These are phyloP conservation scores for Eretmochelys imbricata DNA, from an alignment of 2,113 vertebrate species.

Conservation along the genomic window DNA sequence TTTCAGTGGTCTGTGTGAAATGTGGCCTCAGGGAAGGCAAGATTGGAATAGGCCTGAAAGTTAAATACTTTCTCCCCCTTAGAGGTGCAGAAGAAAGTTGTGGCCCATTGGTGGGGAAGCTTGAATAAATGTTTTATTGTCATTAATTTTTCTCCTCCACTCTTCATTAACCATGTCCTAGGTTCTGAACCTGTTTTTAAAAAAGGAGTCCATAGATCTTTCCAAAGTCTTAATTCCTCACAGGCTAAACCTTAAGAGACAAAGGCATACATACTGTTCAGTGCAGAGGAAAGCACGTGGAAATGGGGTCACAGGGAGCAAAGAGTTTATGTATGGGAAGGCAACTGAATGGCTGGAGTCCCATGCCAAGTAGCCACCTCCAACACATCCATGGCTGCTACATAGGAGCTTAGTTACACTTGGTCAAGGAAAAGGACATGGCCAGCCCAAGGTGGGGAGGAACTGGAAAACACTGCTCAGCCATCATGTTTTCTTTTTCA, in stretches of 20 bases:
- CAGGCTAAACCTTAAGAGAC: not conserved
- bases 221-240: not conserved
- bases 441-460: not conserved
- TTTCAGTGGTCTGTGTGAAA: not conserved
- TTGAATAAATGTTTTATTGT: not conserved
- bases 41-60: not conserved
- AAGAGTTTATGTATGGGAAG: conserved; percentile 34
- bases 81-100: not conserved
- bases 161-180: not conserved
- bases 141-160: not conserved
- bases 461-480: not conserved
- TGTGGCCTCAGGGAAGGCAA: not conserved
- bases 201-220: not conserved
- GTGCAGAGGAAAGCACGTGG: not conserved
- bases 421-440: not conserved
- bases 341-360: rapidly evolving
- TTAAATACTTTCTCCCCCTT: not conserved
- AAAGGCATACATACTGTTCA: not conserved
- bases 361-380: not conserved
- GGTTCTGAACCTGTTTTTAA: not conserved
- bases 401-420: not conserved
- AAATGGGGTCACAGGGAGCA: conserved; percentile 16
- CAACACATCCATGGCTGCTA: not conserved
- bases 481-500: not conserved
- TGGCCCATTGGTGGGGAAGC: not conserved